Evolutionary conservation across 37 sponge, comb jelly and placozoan species (phyloP).

Genomic region (Halisarca cf. caerulea): DNA sequence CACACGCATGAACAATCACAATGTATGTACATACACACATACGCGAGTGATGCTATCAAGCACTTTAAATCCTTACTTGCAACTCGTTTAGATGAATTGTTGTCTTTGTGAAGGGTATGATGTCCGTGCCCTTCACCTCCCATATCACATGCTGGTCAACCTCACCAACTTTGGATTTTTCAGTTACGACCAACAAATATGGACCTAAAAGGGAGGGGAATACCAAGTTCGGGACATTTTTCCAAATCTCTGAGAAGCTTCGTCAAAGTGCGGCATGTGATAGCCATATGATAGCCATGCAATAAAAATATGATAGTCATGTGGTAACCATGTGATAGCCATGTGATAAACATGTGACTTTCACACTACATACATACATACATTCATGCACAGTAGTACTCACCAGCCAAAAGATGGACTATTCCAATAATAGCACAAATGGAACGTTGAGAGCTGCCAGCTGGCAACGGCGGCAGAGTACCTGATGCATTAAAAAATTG

Average conservation of each 20-base stretch:
- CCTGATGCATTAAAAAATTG: neutral
- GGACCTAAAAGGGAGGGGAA: conserved; percentile 58
- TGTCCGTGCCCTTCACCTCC: conserved; percentile 64
- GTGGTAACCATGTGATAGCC: too few relatives aligned
- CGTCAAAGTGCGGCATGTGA: too few relatives aligned
- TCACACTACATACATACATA: conserved; percentile 3
- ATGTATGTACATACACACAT: too few relatives aligned
- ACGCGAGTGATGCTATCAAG: neutral
- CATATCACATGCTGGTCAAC: conserved; percentile 76
- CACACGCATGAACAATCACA: neutral
- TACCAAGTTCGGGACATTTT: neutral
- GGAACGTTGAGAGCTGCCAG: neutral
- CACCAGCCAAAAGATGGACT: conserved; percentile 53
- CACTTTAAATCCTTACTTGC: conserved; percentile 48
- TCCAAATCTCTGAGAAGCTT: neutral
- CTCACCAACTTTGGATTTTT: conserved; percentile 68
- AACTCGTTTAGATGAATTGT: conserved; percentile 64
- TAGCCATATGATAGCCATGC: too few relatives aligned
- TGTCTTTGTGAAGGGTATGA: conserved; percentile 73
- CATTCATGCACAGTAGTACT: neutral
- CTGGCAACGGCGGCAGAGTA: neutral
- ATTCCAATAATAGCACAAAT: conserved; percentile 70
- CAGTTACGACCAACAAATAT: conserved; percentile 82
- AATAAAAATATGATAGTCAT: too few relatives aligned
- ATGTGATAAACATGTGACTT: neutral